Conservation (phyloP, 2,888 invertebrate genomes). For the Dascillus cervinus region DNA sequence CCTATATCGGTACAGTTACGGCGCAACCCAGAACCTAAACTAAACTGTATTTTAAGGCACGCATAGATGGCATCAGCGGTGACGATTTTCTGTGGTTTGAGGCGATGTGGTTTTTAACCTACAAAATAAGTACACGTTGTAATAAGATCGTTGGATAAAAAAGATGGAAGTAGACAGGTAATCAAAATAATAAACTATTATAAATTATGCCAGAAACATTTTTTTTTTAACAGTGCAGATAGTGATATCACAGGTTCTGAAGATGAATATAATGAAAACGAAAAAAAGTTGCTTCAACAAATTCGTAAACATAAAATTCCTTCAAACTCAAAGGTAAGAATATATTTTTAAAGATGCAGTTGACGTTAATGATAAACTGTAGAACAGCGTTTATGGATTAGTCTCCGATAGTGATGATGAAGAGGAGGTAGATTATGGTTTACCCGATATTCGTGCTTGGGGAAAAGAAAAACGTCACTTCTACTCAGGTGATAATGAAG, state of each 20-base stretch:
- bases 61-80: too few relatives aligned
- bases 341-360: conserved; percentile 1
- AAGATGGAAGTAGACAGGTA: too few relatives aligned
- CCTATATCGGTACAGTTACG: too few relatives aligned
- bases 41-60: too few relatives aligned
- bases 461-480: conserved; percentile 71
- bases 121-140: too few relatives aligned
- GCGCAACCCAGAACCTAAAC: too few relatives aligned
- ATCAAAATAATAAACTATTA: too few relatives aligned
- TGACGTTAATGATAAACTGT: conserved; percentile 6
- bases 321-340: conserved; percentile 45
- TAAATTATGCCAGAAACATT: too few relatives aligned
- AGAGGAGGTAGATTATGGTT: conserved; percentile 60
- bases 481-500: conserved; percentile 84
- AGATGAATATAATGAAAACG: conserved; percentile 60
- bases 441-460: conserved; percentile 82
- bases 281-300: conserved; percentile 55
- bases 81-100: too few relatives aligned
- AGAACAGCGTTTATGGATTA: conserved; percentile 28
- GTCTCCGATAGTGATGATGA: conserved; percentile 61
- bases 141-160: too few relatives aligned
- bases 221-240: too few relatives aligned
- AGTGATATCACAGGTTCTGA: conserved; percentile 72
- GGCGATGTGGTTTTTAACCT: too few relatives aligned
- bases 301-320: conserved; percentile 49